Evolutionary conservation across 2,888 invertebrate species (phyloP).

Genomic region (Deilephila porcellus): DNA sequence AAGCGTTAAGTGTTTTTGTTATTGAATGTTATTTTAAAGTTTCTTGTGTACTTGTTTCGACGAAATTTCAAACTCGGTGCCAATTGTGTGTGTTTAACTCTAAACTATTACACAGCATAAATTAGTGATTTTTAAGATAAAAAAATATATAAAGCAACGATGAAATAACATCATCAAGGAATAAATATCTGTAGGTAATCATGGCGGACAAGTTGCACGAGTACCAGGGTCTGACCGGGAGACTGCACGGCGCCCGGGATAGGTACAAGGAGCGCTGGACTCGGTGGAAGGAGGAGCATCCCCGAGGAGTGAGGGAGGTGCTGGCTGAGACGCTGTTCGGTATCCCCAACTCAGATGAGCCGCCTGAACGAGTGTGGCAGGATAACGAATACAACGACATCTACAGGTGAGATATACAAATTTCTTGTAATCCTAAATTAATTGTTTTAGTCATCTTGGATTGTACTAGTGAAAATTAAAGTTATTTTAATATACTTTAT

Average conservation of each 20-base stretch:
- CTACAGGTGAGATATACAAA: slow-evolving; percentile 60
- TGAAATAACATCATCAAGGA: not conserved
- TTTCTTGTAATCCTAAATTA: too few relatives aligned
- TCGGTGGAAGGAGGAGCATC: slow-evolving; percentile 86
- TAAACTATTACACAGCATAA: not conserved
- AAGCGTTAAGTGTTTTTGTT: not conserved
- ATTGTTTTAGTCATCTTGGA: too few relatives aligned
- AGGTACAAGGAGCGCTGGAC: slow-evolving; percentile 86
- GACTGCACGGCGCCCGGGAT: slow-evolving; percentile 88
- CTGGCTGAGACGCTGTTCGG: slow-evolving; percentile 76
- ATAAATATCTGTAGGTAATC: slow-evolving; percentile 34
- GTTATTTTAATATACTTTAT: too few relatives aligned
- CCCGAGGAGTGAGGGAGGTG: slow-evolving; percentile 80
- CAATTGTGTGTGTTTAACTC: not conserved
- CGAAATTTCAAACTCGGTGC: not conserved
- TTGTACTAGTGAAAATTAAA: too few relatives aligned
- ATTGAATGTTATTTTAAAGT: not conserved
- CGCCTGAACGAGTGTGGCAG: slow-evolving; percentile 68
- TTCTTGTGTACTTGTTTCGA: not conserved
- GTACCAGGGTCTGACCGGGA: slow-evolving; percentile 90
- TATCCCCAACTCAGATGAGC: slow-evolving; percentile 72
- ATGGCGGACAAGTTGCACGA: slow-evolving; percentile 92
- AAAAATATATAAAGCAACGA: not conserved
- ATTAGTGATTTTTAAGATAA: not conserved
- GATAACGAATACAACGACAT: slow-evolving; percentile 73